Conservation (phyloP, 1,140 invertebrate genomes). For the Hyposmocoma kahamanoa region DNA sequence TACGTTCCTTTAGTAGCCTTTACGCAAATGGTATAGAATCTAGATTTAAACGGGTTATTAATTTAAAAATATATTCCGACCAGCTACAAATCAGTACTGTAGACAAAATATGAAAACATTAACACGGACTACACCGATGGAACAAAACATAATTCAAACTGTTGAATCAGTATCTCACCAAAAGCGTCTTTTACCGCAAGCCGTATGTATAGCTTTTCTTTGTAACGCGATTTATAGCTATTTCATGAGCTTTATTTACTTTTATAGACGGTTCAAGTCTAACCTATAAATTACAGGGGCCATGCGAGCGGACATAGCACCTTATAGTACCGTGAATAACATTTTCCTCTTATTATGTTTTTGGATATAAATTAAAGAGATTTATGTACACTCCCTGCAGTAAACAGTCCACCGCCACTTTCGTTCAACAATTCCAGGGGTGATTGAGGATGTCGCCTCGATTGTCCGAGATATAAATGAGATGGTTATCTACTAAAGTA, state of each 20-base stretch:
- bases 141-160: constrained; percentile 1
- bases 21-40: too few species aligned
- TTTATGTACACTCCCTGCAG: constrained; percentile 36
- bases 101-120: neutral
- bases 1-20: too few species aligned
- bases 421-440: constrained; percentile 30
- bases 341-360: constrained; percentile 67
- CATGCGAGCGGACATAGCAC: constrained; percentile 38
- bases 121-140: neutral
- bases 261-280: constrained; percentile 61
- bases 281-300: constrained; percentile 56
- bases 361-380: constrained; percentile 65
- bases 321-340: constrained; percentile 45
- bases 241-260: constrained; percentile 68
- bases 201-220: constrained; percentile 49
- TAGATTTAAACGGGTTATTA: too few species aligned
- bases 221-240: constrained; percentile 57
- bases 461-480: constrained; percentile 28
- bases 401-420: constrained; percentile 33
- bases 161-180: constrained; percentile 20
- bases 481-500: constrained; percentile 25
- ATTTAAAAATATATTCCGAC: neutral
- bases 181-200: constrained; percentile 27
- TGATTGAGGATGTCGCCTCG: constrained; percentile 17
- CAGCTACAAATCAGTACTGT: neutral